phyloP scores from a whole-genome alignment of 2,797 vertebrate genomes.

The Vultur gryphus region DNA sequence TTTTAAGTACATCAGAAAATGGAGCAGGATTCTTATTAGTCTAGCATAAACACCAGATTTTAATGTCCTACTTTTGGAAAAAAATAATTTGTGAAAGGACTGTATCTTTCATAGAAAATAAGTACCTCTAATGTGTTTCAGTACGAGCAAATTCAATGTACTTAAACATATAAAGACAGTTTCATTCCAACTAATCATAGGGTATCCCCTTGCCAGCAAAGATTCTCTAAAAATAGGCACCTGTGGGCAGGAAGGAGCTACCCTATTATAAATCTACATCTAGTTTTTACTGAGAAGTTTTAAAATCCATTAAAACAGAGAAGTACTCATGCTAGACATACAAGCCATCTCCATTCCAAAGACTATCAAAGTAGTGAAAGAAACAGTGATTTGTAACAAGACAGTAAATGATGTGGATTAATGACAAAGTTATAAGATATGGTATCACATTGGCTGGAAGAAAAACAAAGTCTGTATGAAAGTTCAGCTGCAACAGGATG shows the following conservation, averaged over 20 bases:
- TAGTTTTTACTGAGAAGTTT: conserved; percentile 21
- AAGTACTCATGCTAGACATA: conserved; percentile 76
- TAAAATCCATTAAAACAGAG: conserved; percentile 13
- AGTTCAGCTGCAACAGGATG: conserved; percentile 80
- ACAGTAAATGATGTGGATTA: conserved; percentile 75
- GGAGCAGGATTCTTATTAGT: conserved; percentile 80
- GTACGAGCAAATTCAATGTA: background rate
- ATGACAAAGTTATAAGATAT: conserved; percentile 73
- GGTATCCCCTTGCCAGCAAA: conserved; percentile 6
- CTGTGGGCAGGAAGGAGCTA: conserved; percentile 11
- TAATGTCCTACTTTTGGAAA: conserved; percentile 25
- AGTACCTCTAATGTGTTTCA: background rate
- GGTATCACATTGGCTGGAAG: conserved; percentile 69
- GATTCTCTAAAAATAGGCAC: conserved; percentile 3
- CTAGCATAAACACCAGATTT: conserved; percentile 71
- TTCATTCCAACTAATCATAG: conserved; percentile 27
- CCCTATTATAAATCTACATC: background rate
- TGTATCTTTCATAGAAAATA: background rate
- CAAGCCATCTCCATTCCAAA: conserved; percentile 79
- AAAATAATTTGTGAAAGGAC: conserved; percentile 10
- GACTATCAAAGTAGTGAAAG: conserved; percentile 66
- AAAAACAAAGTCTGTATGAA: conserved; percentile 72
- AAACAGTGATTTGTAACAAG: conserved; percentile 66
- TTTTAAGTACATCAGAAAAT: conserved; percentile 75
- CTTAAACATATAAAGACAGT: background rate